phyloP scores from a whole-genome alignment of 2,888 invertebrate genomes.

The Pollenia angustigena region DNA sequence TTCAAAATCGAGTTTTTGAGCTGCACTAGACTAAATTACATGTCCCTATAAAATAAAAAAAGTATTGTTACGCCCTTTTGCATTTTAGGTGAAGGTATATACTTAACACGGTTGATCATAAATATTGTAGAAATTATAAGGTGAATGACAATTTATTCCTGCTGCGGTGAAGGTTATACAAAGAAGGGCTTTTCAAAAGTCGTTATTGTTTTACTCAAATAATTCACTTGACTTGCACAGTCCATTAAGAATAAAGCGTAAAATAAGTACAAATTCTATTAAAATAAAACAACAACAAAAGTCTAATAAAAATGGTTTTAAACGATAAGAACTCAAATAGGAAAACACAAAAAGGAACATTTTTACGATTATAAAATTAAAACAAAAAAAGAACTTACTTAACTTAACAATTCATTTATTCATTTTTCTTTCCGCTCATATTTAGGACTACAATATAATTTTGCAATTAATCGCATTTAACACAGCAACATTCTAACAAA shows the following conservation, averaged over 20 bases:
- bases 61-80: no score
- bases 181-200: background rate
- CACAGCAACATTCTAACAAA: slow-evolving; percentile 66
- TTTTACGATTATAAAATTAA: slow-evolving; percentile 52
- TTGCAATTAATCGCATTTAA: slow-evolving; percentile 74
- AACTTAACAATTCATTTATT: slow-evolving; percentile 41
- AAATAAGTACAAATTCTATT: slow-evolving; percentile 1
- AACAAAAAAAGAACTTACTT: slow-evolving; percentile 29
- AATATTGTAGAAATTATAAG: no score
- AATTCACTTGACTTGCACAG: background rate
- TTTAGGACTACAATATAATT: slow-evolving; percentile 70
- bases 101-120: no score
- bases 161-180: background rate
- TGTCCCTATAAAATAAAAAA: no score
- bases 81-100: no score
- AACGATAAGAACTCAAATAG: slow-evolving; percentile 43
- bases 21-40: no score
- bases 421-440: slow-evolving; percentile 21
- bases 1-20: no score
- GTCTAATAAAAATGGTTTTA: slow-evolving; percentile 45
- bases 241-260: slow-evolving; percentile 26
- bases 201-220: background rate
- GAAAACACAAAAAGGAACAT: slow-evolving; percentile 7
- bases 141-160: no score
- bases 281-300: slow-evolving; percentile 30